Conservation (phyloP, 2,888 invertebrate genomes). For the Copidosoma aretas region DNA sequence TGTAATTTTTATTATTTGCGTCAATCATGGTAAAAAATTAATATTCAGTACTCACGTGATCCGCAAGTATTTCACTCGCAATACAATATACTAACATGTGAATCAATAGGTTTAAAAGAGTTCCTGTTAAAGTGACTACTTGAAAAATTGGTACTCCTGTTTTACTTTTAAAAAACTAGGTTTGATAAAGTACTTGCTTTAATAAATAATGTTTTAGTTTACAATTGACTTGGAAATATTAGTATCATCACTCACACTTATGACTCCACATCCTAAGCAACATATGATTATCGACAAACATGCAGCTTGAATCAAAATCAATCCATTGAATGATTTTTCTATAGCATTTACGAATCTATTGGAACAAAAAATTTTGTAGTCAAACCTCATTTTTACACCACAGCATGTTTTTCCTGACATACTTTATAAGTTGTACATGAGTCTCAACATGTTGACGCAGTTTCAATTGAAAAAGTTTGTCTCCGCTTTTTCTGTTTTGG, state of each 20-base stretch:
- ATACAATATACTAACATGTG: conserved; percentile 35
- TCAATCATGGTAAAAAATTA: neutral
- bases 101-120: conserved; percentile 16
- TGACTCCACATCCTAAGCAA: conserved; percentile 16
- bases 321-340: conserved; percentile 24
- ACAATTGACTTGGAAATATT: too few relatives aligned
- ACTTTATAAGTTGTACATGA: conserved; percentile 20
- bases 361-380: neutral
- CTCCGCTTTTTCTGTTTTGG: neutral
- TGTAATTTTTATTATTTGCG: neutral
- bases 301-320: conserved; percentile 21
- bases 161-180: neutral
- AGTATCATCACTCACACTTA: conserved; percentile 9
- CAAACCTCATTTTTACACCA: neutral
- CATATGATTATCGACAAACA: conserved; percentile 13
- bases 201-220: neutral
- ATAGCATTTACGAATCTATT: conserved; percentile 19
- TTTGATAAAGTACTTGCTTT: neutral
- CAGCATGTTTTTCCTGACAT: neutral
- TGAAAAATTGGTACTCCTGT: neutral
- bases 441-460: neutral
- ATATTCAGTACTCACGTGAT: conserved; percentile 15
- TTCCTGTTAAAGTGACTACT: neutral
- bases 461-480: neutral
- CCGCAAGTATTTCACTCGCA: conserved; percentile 23